phyloP scores from a whole-genome alignment of 2,888 invertebrate genomes.

The Reticulitermes lucifugus region DNA sequence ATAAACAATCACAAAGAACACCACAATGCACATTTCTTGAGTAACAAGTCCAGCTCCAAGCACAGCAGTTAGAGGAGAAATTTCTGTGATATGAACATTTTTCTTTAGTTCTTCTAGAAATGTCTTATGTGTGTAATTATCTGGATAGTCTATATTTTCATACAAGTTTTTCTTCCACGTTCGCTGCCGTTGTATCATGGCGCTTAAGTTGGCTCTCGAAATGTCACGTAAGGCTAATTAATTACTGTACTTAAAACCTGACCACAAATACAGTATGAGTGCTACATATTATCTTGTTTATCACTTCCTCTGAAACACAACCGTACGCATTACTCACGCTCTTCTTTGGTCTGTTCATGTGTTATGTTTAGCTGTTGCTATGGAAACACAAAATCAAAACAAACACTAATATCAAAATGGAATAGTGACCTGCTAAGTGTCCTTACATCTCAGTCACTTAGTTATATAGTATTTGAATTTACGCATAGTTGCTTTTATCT shows the following conservation, averaged over 20 bases:
- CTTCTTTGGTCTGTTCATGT: too few relatives aligned
- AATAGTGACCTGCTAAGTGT: too few relatives aligned
- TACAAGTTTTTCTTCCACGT: slow-evolving; percentile 91
- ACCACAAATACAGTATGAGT: too few relatives aligned
- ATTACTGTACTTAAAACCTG: too few relatives aligned
- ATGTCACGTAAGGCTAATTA: too few relatives aligned
- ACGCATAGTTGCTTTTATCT: too few relatives aligned
- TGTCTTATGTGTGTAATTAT: slow-evolving; percentile 90
- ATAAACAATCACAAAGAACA: slow-evolving; percentile 79
- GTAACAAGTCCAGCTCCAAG: slow-evolving; percentile 82
- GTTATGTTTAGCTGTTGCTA: background rate
- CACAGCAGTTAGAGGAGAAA: slow-evolving; percentile 77
- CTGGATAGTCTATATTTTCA: slow-evolving; percentile 86
- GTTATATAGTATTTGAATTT: too few relatives aligned
- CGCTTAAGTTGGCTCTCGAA: too few relatives aligned
- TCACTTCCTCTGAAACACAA: too few relatives aligned
- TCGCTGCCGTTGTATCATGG: background rate
- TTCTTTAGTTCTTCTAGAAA: slow-evolving; percentile 88
- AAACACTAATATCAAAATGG: background rate
- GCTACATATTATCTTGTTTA: too few relatives aligned
- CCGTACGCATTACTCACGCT: too few relatives aligned
- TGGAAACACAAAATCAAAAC: background rate
- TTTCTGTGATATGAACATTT: slow-evolving; percentile 83
- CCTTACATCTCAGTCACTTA: too few relatives aligned
- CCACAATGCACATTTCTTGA: slow-evolving; percentile 82